Percentiles rank a stretch among this genome's conserved stretches.
Evolutionary conservation across 2,113 vertebrate genomes (phyloP).

Genomic region (Cololabis saira): DNA sequence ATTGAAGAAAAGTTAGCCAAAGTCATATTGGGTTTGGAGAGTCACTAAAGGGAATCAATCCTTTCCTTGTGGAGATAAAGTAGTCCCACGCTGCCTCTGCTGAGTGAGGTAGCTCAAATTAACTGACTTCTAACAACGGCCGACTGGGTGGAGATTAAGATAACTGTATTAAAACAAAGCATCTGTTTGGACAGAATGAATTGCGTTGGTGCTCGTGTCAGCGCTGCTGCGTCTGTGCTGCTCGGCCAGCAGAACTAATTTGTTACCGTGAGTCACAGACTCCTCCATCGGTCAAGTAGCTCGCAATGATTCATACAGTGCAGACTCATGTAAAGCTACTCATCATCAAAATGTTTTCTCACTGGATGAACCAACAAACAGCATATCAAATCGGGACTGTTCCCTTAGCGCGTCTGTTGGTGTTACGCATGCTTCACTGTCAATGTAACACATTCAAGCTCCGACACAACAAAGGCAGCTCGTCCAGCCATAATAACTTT

Average conservation of each 20-base stretch:
- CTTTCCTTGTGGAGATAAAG: slow-evolving; percentile 41
- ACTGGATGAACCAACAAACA: slow-evolving; percentile 51
- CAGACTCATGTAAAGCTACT: slow-evolving; percentile 47
- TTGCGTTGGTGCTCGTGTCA: slow-evolving; percentile 16
- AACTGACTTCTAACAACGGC: slow-evolving; percentile 53
- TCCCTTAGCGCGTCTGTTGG: slow-evolving; percentile 26
- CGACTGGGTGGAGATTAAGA: slow-evolving; percentile 41
- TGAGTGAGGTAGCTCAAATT: slow-evolving; percentile 50
- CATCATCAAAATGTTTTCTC: slow-evolving; percentile 54
- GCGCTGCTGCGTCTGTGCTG: slow-evolving; percentile 21
- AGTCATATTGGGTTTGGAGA: slow-evolving; percentile 58
- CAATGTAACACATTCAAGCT: slow-evolving; percentile 13
- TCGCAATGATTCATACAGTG: slow-evolving; percentile 41
- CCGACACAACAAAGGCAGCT: slow-evolving; percentile 7
- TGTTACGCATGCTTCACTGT: slow-evolving; percentile 29
- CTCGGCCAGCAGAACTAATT: slow-evolving; percentile 57
- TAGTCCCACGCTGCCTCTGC: slow-evolving; percentile 27
- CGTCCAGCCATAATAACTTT: background rate
- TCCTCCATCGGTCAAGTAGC: slow-evolving; percentile 55
- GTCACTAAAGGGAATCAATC: slow-evolving; percentile 47
- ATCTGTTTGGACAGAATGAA: slow-evolving; percentile 41
- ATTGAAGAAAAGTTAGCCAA: slow-evolving; percentile 49
- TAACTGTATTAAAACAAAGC: slow-evolving; percentile 49
- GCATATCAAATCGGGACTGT: slow-evolving; percentile 39
- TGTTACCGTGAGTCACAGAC: slow-evolving; percentile 60